Percentiles rank a stretch among this genome's conserved stretches.
Evolutionary conservation across 2,113 vertebrate species (phyloP).

Genomic region (Mus spicilegus): DNA sequence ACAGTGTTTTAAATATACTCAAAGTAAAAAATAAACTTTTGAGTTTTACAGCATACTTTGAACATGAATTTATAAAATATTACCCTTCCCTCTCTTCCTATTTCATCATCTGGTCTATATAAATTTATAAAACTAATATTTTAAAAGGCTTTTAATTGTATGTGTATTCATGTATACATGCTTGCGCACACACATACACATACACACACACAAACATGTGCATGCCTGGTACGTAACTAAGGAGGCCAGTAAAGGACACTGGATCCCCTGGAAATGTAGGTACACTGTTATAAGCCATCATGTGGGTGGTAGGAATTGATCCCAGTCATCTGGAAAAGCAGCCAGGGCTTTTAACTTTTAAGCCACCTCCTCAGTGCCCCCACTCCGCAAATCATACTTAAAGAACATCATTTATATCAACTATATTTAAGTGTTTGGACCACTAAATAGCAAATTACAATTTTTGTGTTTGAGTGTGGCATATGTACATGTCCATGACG

Average conservation of each 20-base stretch:
- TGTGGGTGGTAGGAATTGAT: background rate
- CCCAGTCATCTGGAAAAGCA: background rate
- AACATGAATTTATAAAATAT: background rate
- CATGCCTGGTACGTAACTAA: background rate
- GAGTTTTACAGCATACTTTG: background rate
- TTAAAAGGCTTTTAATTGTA: background rate
- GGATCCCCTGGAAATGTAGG: background rate
- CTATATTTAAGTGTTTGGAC: background rate
- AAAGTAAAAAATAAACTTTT: background rate
- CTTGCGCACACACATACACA: too few relatives aligned
- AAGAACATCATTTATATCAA: background rate
- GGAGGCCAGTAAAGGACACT: background rate
- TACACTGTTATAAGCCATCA: background rate
- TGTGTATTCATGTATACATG: background rate
- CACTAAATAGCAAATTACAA: background rate
- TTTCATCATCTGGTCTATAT: background rate
- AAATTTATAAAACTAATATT: background rate
- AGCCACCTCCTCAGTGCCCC: background rate
- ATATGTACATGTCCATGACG: too few relatives aligned
- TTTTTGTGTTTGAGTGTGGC: background rate
- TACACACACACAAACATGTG: too few relatives aligned
- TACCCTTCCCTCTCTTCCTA: background rate
- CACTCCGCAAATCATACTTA: too few relatives aligned
- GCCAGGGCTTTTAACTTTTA: background rate
- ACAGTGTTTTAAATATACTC: background rate